Evolutionary conservation across 2,888 invertebrate genomes (phyloP), one percentile per base, ranked within the genome.

Genomic region (Zelleria hepariella): DNA sequence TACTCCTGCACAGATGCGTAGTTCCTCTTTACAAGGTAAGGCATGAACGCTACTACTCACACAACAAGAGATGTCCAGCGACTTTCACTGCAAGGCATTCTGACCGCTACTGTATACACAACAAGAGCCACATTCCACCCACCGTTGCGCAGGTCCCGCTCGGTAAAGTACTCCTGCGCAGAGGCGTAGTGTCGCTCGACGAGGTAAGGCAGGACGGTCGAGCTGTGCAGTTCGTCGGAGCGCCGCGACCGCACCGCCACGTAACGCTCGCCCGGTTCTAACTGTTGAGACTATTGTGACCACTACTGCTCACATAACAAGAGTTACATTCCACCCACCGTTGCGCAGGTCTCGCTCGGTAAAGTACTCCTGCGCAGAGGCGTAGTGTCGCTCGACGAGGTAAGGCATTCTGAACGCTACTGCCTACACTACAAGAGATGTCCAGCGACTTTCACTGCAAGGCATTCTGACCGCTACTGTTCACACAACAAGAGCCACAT

Each of bases 1-100:
- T 94, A 96, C 67, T 94, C 92, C 61, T 92, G 91, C 67, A 92
- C 91, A 42, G 89, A 90, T 58, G 91, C 91, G 77, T 95, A 96
- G 83, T 96, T 95, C 70, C 95, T 91, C 78, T 96, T 95, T 74
- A 95, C 93, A 67, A 98, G 90, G 86, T 97, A 97, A 62, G 97
- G 97, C 75, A 98, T 90, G 71, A 97, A 97, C 63, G 97, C 97
- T n/a, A n/a, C n/a, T n/a, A n/a, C n/a, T n/a, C n/a, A n/a, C n/a
- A n/a, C n/a, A n/a, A n/a, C n/a, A n/a, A 91, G 96, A 96, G 68
- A 92, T 92, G 79, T 96, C 94, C 68, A 93, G 91, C 68, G 92
- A 92, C n/a, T n/a, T n/a, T n/a, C n/a, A n/a, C n/a, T n/a, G n/a
- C n/a, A n/a, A n/a, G n/a, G n/a, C n/a, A n/a, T n/a, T n/a, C n/a